Percentiles rank a stretch among this genome's conserved stretches.
Evolutionary conservation across 1,140 invertebrate species (phyloP).

Genomic region (Drosophila nigromelanica): DNA sequence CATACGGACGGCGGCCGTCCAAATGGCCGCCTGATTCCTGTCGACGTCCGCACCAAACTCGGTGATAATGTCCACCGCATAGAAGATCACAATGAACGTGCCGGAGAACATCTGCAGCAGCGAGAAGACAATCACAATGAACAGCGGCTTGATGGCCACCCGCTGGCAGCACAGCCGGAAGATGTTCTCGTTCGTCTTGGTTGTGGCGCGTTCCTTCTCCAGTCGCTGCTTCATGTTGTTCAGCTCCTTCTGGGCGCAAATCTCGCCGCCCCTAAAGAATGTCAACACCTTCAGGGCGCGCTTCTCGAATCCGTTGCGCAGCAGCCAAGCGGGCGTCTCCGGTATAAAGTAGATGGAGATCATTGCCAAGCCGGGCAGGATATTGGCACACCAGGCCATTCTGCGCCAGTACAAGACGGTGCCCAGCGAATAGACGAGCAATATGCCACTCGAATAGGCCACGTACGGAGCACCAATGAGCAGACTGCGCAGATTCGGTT

Average conservation of each 20-base stretch:
- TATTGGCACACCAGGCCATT: constrained; percentile 87
- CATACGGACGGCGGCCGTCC: constrained; percentile 87
- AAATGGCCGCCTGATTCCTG: constrained; percentile 86
- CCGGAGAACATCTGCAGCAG: constrained; percentile 89
- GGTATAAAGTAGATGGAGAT: constrained; percentile 87
- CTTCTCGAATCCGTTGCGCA: constrained; percentile 86
- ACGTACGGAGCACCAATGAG: constrained; percentile 88
- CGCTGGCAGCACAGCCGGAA: constrained; percentile 84
- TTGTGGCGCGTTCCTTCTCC: constrained; percentile 84
- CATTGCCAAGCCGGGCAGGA: constrained; percentile 86
- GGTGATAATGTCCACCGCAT: constrained; percentile 88
- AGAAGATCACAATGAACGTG: constrained; percentile 90
- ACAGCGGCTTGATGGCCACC: constrained; percentile 88
- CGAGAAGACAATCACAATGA: constrained; percentile 89
- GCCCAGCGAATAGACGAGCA: constrained; percentile 88
- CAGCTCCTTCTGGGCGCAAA: constrained; percentile 84
- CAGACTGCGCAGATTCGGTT: constrained; percentile 88
- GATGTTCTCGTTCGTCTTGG: constrained; percentile 84
- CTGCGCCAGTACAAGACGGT: constrained; percentile 87
- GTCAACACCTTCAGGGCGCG: constrained; percentile 87
- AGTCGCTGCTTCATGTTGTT: constrained; percentile 74
- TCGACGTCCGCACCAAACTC: constrained; percentile 85
- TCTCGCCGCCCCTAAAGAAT: constrained; percentile 88
- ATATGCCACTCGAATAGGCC: constrained; percentile 89
- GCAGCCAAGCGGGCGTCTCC: constrained; percentile 90